Evolutionary conservation across 2,888 invertebrate species (phyloP), one percentile per base, ranked within the genome.

Genomic region (Drosophila pseudotakahashii): DNA sequence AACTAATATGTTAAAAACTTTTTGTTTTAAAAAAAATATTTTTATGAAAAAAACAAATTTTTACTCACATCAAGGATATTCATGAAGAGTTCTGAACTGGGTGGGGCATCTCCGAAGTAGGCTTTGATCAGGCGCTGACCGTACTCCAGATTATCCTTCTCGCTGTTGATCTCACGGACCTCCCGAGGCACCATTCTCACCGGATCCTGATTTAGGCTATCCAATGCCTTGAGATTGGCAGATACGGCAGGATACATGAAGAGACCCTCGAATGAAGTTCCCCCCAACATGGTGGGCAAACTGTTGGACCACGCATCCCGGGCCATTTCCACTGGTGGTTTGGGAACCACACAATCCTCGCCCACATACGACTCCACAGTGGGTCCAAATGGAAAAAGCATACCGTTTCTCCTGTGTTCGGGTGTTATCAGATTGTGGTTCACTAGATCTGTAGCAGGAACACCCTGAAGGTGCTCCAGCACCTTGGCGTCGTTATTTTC

Each of bases 401-500:
- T 32, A 2, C 89, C 80, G 37, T 90, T 85, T 10, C 81, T 80
- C 0, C 78, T 72, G 61, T 92, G 90, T 14, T 87, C 83, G 0
- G 74, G 51, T 5, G 75, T 85, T 1, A 90, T 52, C 10, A 93
- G 14, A 50, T 81, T 86, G 41, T 91, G 83, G 37, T 73, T 55
- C 0, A 88, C 80, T 19, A 90, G 64, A 30, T 91, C 78, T 2
- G 78, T 73, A 0, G 90, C 73, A 2, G 90, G 78, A 14, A 92
- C 63, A 6, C 77, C 78, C 19, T 85, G 89, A n/a, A 93, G 77
- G 73, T 89, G 88, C 10, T 89, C 78, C n/a, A 92, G 75, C 7
- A 92, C 88, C n/a, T 87, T 78, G 2, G 80, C 76, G 62, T 93
- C 92, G 5, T 81, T 90, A 50, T 91, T 85, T 0, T 77, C 85